These are phyloP conservation scores for Halesus radiatus DNA, from an alignment of 1,140 invertebrate genomes.

Conservation along the genomic window DNA sequence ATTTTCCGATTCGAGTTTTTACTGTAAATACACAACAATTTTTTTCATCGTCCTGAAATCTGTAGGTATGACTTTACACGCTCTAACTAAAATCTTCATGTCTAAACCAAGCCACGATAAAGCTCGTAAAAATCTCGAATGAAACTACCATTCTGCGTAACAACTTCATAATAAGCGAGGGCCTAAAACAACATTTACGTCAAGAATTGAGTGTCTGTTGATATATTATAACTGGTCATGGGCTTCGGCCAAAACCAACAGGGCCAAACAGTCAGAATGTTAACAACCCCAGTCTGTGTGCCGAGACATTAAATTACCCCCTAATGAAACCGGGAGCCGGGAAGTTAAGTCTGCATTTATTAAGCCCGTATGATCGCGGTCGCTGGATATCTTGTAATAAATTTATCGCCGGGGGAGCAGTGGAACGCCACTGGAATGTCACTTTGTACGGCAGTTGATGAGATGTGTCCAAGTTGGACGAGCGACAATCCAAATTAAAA, in stretches of 20 bases:
- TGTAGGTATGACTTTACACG: no score
- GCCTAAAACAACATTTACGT: no score
- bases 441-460: constrained; percentile 18
- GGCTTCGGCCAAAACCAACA: neutral
- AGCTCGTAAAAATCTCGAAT: neutral
- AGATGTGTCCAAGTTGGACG: neutral
- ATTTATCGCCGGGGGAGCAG: constrained; percentile 51
- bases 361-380: constrained; percentile 57
- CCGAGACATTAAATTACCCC: constrained; percentile 56
- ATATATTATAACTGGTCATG: neutral
- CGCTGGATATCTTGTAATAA: constrained; percentile 56
- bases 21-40: no score
- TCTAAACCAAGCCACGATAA: no score
- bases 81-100: no score
- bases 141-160: constrained; percentile 2
- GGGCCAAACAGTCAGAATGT: constrained; percentile 45
- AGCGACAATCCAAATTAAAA: neutral
- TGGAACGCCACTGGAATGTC: constrained; percentile 7
- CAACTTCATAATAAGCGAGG: constrained; percentile 20
- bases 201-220: no score
- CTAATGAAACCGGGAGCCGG: constrained; percentile 50
- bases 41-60: no score
- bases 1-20: no score
- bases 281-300: constrained; percentile 45
- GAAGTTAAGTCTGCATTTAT: constrained; percentile 55